Evolutionary conservation across 2,888 invertebrate genomes (phyloP), one percentile per base, ranked within the genome.

Genomic region (Cryptus viduatorius): DNA sequence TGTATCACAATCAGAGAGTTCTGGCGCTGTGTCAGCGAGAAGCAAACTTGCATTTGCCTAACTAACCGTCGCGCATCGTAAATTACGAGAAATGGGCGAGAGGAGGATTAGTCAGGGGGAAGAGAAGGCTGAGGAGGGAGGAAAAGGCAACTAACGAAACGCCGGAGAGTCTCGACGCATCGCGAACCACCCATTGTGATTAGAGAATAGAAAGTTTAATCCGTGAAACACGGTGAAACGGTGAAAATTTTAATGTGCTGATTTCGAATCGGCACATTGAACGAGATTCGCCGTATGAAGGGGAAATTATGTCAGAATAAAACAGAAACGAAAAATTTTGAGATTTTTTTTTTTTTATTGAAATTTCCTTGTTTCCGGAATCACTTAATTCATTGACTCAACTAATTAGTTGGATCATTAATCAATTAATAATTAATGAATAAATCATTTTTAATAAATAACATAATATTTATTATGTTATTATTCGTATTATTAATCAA

Each of bases 121-220:
- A 37, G 37, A 37, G 37, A 4, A 0, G 37, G 8, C 37, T 4
- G 37, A 37, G 5, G 7, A 1, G 37, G 37, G 29, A 56, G 76
- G 31, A 24, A 61, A 71, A 67, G 56, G 19, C 31, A 42, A 71
- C 71, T 72, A 69, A 80, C 67, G 61, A 67, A 69, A 71, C 72
- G 24, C 50, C 46, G 44, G 5, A 48, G 65, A 59, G 69, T 79
- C 69, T 56, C 19, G 37, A 67, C 29, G 42, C 75, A 69, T 78
- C 78, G 76, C 79, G 44, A 67, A 68, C 81, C 83, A 79, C 77
- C 84, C 80, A 87, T 84, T 84, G 82, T 87, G 85, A 83, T 85
- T 86, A 78, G 77, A 83, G 84, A 86, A 84, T 87, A 87, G 87
- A 87, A 87, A 87, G 87, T 85, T 76, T 37, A 37, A 82, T 78